Evolutionary conservation across 2,797 vertebrate genomes (phyloP).

Genomic region (Artibeus jamaicensis): DNA sequence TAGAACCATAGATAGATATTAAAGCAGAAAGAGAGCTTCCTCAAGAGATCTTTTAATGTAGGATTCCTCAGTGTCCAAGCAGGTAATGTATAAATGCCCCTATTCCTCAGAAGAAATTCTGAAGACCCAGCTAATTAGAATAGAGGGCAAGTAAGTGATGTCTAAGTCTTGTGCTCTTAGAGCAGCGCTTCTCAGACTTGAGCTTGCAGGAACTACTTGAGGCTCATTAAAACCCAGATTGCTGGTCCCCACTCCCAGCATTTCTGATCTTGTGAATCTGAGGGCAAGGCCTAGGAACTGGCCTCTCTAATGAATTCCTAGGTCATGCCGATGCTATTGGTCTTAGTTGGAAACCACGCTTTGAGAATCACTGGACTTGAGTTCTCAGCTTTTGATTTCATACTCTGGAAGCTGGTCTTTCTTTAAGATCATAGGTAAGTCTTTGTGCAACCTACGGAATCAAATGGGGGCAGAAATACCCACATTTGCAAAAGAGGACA

Average conservation of each 20-base stretch:
- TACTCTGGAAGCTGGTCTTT: not conserved
- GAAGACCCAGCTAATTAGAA: not conserved
- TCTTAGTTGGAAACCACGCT: not conserved
- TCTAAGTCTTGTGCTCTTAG: not conserved
- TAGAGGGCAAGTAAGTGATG: not conserved
- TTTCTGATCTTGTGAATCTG: not conserved
- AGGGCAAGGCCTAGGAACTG: not conserved
- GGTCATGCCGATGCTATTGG: not conserved
- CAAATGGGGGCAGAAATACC: not conserved
- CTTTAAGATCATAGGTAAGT: not conserved
- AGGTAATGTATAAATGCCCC: not conserved
- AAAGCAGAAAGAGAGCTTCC: not conserved
- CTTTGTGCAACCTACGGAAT: not conserved
- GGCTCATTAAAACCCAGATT: not conserved
- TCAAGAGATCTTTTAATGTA: not conserved
- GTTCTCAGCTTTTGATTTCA: not conserved
- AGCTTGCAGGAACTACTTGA: not conserved
- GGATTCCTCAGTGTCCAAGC: not conserved
- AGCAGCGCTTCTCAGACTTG: not conserved
- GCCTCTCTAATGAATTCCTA: not conserved
- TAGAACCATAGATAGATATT: not conserved
- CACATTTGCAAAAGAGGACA: not conserved
- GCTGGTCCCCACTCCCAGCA: no score
- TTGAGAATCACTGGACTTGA: not conserved
- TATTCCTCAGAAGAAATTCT: not conserved